Evolutionary conservation across 2,888 invertebrate species (phyloP), one percentile per base, ranked within the genome.

Genomic region (Lapara coniferarum): DNA sequence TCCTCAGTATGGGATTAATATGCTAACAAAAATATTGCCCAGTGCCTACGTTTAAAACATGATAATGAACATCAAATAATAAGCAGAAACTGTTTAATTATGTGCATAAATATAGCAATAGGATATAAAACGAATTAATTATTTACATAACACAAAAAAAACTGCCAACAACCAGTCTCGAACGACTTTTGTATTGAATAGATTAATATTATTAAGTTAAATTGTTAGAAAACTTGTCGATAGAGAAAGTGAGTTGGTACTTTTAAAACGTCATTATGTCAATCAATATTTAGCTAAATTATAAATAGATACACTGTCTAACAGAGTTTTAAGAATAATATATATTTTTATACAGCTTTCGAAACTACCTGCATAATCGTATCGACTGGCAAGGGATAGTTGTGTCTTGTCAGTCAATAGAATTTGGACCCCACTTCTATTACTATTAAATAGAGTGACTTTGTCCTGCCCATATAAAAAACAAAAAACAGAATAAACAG

Each of bases 211-310:
- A 25, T 63, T 13, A 19, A 16, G 46, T 63, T 46, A 59, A 59
- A 46, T 63, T 30, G 56, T 56, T 59, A 46, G 46, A 63, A 49
- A 63, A 49, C 49, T 63, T 46, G 19, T 49, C 13, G 49, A 49
- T 49, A 19, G 63, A 16, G 63, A 63, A 63, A 63, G 63, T 63
- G 13, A 63, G 12, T 46, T 16, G 13, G 1, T 19, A 55, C 37
- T 37, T 0, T 37, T 37, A 37, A 6, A 37, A 37, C 37, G 53
- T 53, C 53, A 53, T 53, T 53, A 10, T 19, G 55, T 19, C 55
- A 55, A 55, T 10, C 55, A 55, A 53, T 10, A 8, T 55, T 16
- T 16, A 19, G 55, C 19, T 12, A 19, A 19, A 55, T 55, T 19
- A 19, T 55, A 3, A 2, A 55, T 8, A 16, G 10, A 53, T 2